Conservation (phyloP, 2,888 invertebrate species). For the Drosophila parthenogenetica region DNA sequence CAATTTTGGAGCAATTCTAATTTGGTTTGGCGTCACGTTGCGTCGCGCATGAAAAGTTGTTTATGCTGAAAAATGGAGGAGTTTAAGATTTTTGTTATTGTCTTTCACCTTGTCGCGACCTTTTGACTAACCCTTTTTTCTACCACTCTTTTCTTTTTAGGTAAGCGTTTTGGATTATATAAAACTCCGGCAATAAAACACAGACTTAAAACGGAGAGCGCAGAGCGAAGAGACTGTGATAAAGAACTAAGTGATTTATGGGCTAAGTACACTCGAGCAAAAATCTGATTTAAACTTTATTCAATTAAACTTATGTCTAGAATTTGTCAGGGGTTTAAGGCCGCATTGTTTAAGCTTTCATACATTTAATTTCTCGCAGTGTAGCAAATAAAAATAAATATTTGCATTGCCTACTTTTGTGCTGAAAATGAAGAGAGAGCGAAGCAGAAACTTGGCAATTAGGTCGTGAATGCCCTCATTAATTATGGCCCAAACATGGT, state of each 20-base stretch:
- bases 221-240: not conserved
- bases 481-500: slow-evolving; percentile 49
- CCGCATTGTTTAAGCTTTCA: not conserved
- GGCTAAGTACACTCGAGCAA: slow-evolving; percentile 46
- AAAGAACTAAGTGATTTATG: slow-evolving; percentile 45
- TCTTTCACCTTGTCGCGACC: slow-evolving; percentile 52
- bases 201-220: not conserved
- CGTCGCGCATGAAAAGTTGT: slow-evolving; percentile 21
- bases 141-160: slow-evolving; percentile 46
- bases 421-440: slow-evolving; percentile 8
- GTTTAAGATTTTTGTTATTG: slow-evolving; percentile 4
- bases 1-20: slow-evolving; percentile 22
- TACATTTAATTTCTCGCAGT: slow-evolving; percentile 31
- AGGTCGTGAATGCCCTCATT: slow-evolving; percentile 53
- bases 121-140: slow-evolving; percentile 41
- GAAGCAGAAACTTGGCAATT: slow-evolving; percentile 37
- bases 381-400: slow-evolving; percentile 41
- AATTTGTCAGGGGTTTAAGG: slow-evolving; percentile 10
- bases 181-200: not conserved
- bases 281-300: slow-evolving; percentile 26
- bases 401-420: slow-evolving; percentile 61
- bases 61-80: not conserved
- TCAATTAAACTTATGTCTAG: slow-evolving; percentile 35
- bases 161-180: slow-evolving; percentile 54
- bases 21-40: slow-evolving; percentile 19